A percentile compares a stretch with the other conserved stretches of the same genome.
These are phyloP conservation scores for Danio jaintianensis DNA, from an alignment of 2,797 vertebrate genomes.

Conservation along the genomic window DNA sequence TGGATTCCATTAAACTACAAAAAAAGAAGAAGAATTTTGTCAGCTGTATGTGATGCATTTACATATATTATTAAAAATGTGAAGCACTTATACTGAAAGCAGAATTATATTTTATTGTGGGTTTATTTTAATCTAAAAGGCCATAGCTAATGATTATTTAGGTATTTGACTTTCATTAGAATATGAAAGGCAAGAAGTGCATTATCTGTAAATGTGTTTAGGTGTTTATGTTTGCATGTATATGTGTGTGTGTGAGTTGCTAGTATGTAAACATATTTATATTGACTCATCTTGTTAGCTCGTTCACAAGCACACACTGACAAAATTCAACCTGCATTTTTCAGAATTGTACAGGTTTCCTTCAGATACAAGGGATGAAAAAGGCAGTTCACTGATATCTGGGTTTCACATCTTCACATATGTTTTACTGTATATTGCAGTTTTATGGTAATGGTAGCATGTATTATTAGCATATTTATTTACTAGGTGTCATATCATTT, in stretches of 20 bases:
- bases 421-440: not conserved
- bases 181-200: no score
- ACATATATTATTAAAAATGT: not conserved
- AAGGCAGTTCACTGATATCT: not conserved
- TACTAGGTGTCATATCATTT: no score
- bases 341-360: not conserved
- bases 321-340: not conserved
- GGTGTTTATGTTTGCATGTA: not conserved
- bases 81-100: not conserved
- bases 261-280: slow-evolving; percentile 31
- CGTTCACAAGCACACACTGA: not conserved
- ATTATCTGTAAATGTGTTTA: slow-evolving; percentile 1
- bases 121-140: not conserved
- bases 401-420: not conserved
- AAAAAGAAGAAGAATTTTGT: not conserved
- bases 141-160: not conserved
- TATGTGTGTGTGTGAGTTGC: not conserved
- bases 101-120: not conserved
- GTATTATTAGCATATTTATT: no score
- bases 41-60: not conserved
- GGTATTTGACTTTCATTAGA: not conserved
- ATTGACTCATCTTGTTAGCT: slow-evolving; percentile 34
- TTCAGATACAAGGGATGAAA: not conserved
- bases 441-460: slow-evolving; percentile 11
- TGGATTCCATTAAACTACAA: not conserved